These are phyloP conservation scores for Chromobotia macracanthus DNA, from an alignment of 2,797 vertebrate genomes.

Conservation along the genomic window DNA sequence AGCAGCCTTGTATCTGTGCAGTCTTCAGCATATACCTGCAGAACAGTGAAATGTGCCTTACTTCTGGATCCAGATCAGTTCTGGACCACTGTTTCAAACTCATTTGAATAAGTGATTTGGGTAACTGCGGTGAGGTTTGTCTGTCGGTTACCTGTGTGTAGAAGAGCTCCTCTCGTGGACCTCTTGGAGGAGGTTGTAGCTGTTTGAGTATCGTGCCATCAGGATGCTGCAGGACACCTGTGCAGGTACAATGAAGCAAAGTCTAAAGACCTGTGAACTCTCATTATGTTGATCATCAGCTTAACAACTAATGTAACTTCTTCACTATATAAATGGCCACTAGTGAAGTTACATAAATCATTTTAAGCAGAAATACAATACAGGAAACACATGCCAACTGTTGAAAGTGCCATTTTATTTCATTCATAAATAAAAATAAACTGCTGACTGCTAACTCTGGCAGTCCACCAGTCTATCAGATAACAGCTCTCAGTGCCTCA, in stretches of 20 bases:
- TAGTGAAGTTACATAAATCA: not conserved
- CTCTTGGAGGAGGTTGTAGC: conserved; percentile 86
- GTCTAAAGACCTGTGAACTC: not conserved
- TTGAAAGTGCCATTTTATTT: too few relatives aligned
- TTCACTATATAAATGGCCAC: too few relatives aligned
- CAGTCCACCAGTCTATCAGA: conserved; percentile 12
- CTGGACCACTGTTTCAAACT: not conserved
- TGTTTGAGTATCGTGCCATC: conserved; percentile 89
- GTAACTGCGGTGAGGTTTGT: not conserved
- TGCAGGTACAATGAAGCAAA: conserved; percentile 9
- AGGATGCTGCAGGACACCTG: conserved; percentile 86
- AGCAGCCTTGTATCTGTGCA: conserved; percentile 79
- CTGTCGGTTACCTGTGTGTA: conserved; percentile 80
- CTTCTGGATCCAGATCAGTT: not conserved
- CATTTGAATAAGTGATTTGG: not conserved
- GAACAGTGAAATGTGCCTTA: conserved; percentile 3
- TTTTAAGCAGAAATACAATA: not conserved
- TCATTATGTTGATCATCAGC: not conserved
- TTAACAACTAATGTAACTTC: not conserved
- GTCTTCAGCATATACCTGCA: conserved; percentile 82
- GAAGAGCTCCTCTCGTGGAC: conserved; percentile 85
- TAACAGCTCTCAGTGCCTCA: conserved; percentile 27
- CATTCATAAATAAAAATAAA: not conserved
- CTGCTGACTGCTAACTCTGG: conserved; percentile 11
- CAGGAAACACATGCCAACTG: too few relatives aligned